Base-by-base conservation (phyloP, 2,797 vertebrate genomes). In the Selene dorsalis region DNA sequence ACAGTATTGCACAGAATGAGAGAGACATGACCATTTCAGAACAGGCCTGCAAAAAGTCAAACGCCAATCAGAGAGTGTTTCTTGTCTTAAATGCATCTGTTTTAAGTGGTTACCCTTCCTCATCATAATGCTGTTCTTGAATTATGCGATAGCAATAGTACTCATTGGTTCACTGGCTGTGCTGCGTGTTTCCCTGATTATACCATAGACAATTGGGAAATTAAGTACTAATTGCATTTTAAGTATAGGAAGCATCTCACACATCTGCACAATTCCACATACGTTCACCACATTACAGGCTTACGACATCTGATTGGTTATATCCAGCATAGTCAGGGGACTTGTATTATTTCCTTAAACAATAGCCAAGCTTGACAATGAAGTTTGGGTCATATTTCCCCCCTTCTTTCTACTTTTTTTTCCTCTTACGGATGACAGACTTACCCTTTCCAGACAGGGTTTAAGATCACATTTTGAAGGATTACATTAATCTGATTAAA, bases 401-500 rank as follows among this genome's bases (percentile, higher is more conserved):
- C 57, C 30, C 2, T 71, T 78, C 38, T 63, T 63, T 69, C 24
- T 59, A 18, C 16, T 48, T 48, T 41, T 70, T 72, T 53, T 47
- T n/a, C 26, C 56, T 71, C 30, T 22, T 57, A 70, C 1, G 4
- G 43, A 48, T 73, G 71, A 22, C 74, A 84, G 73, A 50, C 11
- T 56, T 62, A 43, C 12, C 16, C 24, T 22, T 59, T 63, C 59
- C 20, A 45, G 9, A 18, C 60, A 35, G 59, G 56, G 53, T 78
- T 78, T 73, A 72, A 73, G 32, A 73, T 82, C 79, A 67, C 47
- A 77, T 75, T 60, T 77, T 64, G 56, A 47, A 53, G 55, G 87
- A 85, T 88, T 77, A 79, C 14, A 75, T 64, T 77, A 85, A 84
- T 87, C 77, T 80, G 67, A 87, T 85, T 85, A 71, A 68, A 80